These are phyloP conservation scores for Columba janthina DNA, from an alignment of 2,113 vertebrate genomes.

Conservation along the genomic window DNA sequence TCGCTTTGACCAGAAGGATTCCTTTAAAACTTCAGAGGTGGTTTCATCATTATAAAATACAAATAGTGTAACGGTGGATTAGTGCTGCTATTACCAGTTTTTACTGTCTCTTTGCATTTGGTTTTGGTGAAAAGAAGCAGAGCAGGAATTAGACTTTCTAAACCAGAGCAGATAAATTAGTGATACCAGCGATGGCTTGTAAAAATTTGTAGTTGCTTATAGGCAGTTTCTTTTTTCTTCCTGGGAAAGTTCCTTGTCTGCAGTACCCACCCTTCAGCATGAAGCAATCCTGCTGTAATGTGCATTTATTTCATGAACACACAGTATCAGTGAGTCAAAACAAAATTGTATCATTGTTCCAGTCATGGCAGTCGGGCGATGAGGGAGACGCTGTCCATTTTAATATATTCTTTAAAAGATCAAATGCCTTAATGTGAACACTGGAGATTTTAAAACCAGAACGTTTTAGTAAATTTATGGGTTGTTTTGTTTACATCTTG, in stretches of 20 bases:
- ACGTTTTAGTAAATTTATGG: neutral
- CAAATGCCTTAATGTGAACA: neutral
- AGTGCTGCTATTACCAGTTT: neutral
- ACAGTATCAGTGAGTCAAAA: slow-evolving; percentile 42
- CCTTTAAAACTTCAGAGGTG: neutral
- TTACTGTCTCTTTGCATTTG: neutral
- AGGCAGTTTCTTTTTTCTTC: neutral
- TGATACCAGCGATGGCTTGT: neutral
- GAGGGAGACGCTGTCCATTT: neutral
- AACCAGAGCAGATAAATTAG: neutral
- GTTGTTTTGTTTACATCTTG: neutral
- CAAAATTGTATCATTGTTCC: neutral
- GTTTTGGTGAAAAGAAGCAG: neutral
- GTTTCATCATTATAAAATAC: neutral
- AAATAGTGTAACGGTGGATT: neutral
- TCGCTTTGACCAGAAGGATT: neutral
- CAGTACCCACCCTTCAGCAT: neutral
- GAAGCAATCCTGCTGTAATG: neutral
- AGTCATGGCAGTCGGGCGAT: neutral
- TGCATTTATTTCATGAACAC: slow-evolving; percentile 4
- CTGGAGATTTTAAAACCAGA: neutral
- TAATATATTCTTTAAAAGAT: neutral
- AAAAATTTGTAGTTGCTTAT: neutral
- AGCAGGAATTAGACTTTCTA: neutral
- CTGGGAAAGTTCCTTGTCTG: slow-evolving; percentile 4